Evolutionary conservation across 37 sponge, comb jelly and placozoan genomes (phyloP), one percentile per base, ranked within the genome.

Genomic region (Spongilla lacustris): DNA sequence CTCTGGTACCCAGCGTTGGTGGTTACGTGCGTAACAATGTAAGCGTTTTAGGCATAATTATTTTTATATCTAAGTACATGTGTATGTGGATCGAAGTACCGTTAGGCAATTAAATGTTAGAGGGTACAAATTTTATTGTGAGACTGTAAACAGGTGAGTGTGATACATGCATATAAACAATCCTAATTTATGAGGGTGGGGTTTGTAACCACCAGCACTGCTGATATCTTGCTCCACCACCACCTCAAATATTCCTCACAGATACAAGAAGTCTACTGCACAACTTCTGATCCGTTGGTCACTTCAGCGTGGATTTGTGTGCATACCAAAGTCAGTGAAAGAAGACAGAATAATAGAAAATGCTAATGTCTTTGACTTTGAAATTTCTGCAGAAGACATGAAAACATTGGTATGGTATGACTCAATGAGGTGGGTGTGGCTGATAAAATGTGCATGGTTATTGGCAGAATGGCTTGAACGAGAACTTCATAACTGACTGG

Each of bases 211-310:
- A n/a, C n/a, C n/a, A n/a, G 6, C 41, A 41, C 41, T 41, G 41
- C 41, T 41, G n/a, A n/a, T n/a, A n/a, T n/a, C n/a, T n/a, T n/a
- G n/a, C n/a, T n/a, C n/a, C n/a, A 36, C 35, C 6, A 6, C 29
- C 29, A 33, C n/a, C n/a, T 14, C 29, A 8, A 41, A 29, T 11
- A 2, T 87, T 32, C 34, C 38, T 36, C 0, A 22, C 31, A 90
- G 85, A 50, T 85, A 89, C 38, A 50, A 36, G 35, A 90, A 90
- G 81, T 73, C 73, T 26, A 23, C 85, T 28, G 90, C 90, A 81
- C 86, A 91, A 49, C 38, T 91, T 35, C 71, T 91, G 81, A 83
- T 91, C 23, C 77, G 88, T 3, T 91, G 86, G 85, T 80, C 67
- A 38, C 2, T 91, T 9, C 82, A 91, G n/a, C 75, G 92, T 4